Conservation (phyloP, 2,113 vertebrate genomes). For the Pionites leucogaster region DNA sequence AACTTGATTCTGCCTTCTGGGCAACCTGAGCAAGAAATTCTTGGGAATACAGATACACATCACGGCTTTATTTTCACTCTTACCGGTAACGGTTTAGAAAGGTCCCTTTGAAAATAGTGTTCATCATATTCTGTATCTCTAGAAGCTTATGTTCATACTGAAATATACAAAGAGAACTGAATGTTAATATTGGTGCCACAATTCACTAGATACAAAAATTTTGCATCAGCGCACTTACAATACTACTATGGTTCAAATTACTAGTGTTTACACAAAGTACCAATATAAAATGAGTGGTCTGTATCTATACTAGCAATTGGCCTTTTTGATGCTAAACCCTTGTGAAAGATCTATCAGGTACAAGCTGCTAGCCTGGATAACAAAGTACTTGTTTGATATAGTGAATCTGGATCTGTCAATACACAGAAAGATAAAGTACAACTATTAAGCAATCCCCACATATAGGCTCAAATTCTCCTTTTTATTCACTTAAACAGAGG, state of each 20-base stretch:
- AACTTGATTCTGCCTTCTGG: not conserved
- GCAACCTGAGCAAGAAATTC: not conserved
- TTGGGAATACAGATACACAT: not conserved
- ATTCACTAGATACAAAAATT: not conserved
- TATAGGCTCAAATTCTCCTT: not conserved
- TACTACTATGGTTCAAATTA: not conserved
- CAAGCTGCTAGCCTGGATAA: not conserved
- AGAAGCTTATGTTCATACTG: conserved; percentile 83
- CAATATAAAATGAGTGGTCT: not conserved
- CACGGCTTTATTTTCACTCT: not conserved
- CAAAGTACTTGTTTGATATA: not conserved
- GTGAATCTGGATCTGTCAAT: not conserved
- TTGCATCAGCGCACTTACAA: not conserved
- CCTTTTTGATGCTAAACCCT: not conserved
- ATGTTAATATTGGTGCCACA: not conserved
- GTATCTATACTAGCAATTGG: not conserved
- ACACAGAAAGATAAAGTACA: not conserved
- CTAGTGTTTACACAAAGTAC: not conserved
- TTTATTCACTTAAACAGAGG: not conserved
- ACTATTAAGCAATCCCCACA: not conserved
- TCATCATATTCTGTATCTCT: conserved; percentile 88
- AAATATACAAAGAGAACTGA: conserved; percentile 36
- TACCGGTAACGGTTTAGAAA: conserved; percentile 90
- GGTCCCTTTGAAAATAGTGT: conserved; percentile 86
- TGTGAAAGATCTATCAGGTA: not conserved